phyloP scores from a whole-genome alignment of 2,113 vertebrate species.

The Amphilophus citrinellus region DNA sequence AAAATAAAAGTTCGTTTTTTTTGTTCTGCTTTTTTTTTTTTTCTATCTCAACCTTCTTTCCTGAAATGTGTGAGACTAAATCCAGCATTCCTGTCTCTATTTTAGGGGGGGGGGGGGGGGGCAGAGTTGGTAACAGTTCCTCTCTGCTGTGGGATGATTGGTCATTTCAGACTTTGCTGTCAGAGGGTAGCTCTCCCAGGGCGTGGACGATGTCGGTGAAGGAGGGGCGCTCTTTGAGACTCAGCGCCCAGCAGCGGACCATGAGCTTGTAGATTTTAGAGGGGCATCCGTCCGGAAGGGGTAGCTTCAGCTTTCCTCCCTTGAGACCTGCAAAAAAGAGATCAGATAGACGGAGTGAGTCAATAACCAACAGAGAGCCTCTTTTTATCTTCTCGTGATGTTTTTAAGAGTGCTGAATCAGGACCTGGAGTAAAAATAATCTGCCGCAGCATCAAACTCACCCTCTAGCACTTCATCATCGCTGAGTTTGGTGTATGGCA shows the following conservation, averaged over 20 bases:
- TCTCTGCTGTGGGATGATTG: constrained; percentile 20
- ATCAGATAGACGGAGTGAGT: not conserved
- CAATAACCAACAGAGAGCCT: not conserved
- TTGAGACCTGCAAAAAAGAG: constrained; percentile 84
- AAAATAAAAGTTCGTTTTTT: constrained; percentile 33
- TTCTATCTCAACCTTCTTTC: constrained; percentile 62
- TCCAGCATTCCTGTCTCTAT: constrained; percentile 73
- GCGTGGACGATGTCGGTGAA: constrained; percentile 90
- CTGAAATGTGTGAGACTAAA: constrained; percentile 80
- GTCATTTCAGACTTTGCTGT: constrained; percentile 90
- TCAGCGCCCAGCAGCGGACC: constrained; percentile 92
- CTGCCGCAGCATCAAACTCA: constrained; percentile 60
- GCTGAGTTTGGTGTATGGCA: constrained; percentile 87
- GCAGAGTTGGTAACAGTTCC: constrained; percentile 12
- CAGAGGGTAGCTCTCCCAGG: constrained; percentile 87
- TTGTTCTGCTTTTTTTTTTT: not conserved
- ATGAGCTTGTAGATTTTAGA: constrained; percentile 92
- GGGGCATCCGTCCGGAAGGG: constrained; percentile 89
- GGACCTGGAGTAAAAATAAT: not conserved
- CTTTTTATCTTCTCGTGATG: not conserved
- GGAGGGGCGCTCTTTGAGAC: constrained; percentile 94
- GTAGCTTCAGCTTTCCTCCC: constrained; percentile 87
- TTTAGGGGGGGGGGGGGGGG: constrained; percentile 15
- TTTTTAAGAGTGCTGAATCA: not conserved
- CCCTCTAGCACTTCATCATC: constrained; percentile 95